These are phyloP conservation scores for Agriotes lineatus DNA, from an alignment of 2,888 invertebrate species.

Conservation along the genomic window DNA sequence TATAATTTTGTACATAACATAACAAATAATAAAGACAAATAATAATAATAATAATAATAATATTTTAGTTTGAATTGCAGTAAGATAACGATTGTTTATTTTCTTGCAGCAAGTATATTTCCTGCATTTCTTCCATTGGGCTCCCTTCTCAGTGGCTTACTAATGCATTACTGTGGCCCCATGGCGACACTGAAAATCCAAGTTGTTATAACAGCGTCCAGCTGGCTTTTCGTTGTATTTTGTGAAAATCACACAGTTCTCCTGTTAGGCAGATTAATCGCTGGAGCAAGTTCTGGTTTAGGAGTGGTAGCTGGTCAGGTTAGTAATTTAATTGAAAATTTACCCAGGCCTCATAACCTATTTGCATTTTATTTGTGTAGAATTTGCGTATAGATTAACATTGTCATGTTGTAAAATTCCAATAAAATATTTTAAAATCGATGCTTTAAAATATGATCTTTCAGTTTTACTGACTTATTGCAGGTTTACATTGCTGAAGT, in stretches of 20 bases:
- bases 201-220: slow-evolving; percentile 74
- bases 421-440: no score
- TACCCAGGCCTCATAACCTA: no score
- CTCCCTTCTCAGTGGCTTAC: slow-evolving; percentile 77
- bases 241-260: slow-evolving; percentile 70
- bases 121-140: slow-evolving; percentile 79
- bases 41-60: no score
- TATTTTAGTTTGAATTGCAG: no score
- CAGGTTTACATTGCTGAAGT: slow-evolving; percentile 84
- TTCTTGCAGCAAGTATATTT: slow-evolving; percentile 77
- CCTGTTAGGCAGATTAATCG: slow-evolving; percentile 75
- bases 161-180: slow-evolving; percentile 79
- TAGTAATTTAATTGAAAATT: no score
- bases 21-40: no score
- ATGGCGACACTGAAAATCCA: slow-evolving; percentile 75
- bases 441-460: no score
- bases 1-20: no score
- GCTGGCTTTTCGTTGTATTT: slow-evolving; percentile 76
- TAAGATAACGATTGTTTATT: no score
- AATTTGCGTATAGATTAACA: no score
- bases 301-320: slow-evolving; percentile 83
- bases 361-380: no score
- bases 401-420: no score
- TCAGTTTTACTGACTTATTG: slow-evolving; percentile 1
- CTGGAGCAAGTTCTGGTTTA: slow-evolving; percentile 80